Percentiles rank a stretch among this genome's conserved stretches.
Conservation (phyloP, 2,113 vertebrate genomes). For the Leucopsar rothschildi region DNA sequence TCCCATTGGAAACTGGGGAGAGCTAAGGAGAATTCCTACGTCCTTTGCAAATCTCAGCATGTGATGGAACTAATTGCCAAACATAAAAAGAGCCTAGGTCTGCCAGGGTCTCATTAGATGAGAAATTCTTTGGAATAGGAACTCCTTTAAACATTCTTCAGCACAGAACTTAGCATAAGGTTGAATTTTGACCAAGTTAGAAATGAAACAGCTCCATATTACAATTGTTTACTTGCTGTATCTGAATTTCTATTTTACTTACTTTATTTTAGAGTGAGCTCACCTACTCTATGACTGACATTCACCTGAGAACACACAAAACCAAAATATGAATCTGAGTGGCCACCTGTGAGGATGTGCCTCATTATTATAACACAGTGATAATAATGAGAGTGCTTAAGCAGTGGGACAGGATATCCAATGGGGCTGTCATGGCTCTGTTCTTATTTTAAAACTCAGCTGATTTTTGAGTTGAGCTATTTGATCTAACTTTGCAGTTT, state of each 20-base stretch:
- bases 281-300: background rate
- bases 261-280: background rate
- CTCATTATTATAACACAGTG: background rate
- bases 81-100: background rate
- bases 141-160: background rate
- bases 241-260: background rate
- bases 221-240: background rate
- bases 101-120: background rate
- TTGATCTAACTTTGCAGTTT: background rate
- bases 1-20: background rate
- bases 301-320: background rate
- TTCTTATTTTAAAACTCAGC: background rate
- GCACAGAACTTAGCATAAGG: background rate
- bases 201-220: background rate
- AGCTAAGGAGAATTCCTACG: background rate
- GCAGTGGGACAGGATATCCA: background rate
- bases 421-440: background rate
- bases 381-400: background rate
- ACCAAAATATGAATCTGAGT: background rate
- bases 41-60: conserved; percentile 5
- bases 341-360: background rate
- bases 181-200: background rate
- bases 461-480: background rate
- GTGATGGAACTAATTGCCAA: background rate
- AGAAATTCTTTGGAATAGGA: background rate